Evolutionary conservation across 2,888 invertebrate species (phyloP), one percentile per base, ranked within the genome.

Genomic region (Agonopterix arenella): DNA sequence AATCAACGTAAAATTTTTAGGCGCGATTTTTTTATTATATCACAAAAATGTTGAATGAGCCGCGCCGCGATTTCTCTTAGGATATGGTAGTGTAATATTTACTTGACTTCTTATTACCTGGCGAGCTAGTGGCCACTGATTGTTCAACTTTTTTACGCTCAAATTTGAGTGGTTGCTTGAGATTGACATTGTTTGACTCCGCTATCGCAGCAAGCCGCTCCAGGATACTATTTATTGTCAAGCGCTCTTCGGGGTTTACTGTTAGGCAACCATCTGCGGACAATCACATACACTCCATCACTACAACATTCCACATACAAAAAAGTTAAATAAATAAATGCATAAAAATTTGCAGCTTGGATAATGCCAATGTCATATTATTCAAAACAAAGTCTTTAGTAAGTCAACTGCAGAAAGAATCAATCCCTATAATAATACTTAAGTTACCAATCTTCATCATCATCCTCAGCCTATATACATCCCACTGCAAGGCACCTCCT

Each of bases 151-250:
- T 90, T 90, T 90, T 90, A 83, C 90, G 89, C 83, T 92, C 92
- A 73, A 94, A 89, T 73, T 91, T 91, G 63, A 97, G 89, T 60
- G 96, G 93, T 68, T 94, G 94, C 79, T 94, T 94, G 52, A 97
- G 90, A 81, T 95, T 94, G 85, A 96, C 93, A 59, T 93, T 93
- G 76, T 94, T 93, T 50, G 95, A 94, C 81, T 97, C 96, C 1
- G 97, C 96, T 62, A 98, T 94, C 50, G 97, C 96, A 50, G 96
- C 96, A 58, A 98, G 80, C 60, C 96, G 91, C 73, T 98, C 97
- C 64, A 98, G 84, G 49, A 98, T 88, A 64, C 93, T 93, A 55
- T 93, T 91, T 50, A 98, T 93, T 48, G 92, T 92, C 61, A 97
- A 90, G 59, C 99, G 92, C 64, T 94, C 92, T 48, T 91, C 91